Conservation (phyloP, 2,113 vertebrate genomes). For the Nothobranchius furzeri region DNA sequence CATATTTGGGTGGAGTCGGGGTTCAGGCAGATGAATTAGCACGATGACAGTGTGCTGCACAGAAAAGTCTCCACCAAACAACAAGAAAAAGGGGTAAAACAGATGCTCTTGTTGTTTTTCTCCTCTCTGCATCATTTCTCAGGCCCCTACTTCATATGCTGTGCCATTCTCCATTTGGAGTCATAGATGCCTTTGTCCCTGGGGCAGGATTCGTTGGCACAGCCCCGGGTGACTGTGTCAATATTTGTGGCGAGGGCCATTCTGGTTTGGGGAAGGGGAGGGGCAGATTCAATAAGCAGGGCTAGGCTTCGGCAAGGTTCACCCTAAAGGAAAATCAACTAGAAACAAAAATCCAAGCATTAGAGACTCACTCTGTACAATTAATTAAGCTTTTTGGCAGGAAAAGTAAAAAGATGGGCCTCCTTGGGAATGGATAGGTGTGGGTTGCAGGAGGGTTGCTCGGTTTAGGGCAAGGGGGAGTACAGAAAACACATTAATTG, state of each 20-base stretch:
- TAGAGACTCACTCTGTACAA: slow-evolving; percentile 40
- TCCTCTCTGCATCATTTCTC: slow-evolving; percentile 1
- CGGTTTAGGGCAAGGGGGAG: not conserved
- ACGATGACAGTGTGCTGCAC: no score
- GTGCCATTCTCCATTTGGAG: slow-evolving; percentile 62
- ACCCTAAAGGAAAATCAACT: slow-evolving; percentile 49
- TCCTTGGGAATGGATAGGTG: slow-evolving; percentile 51
- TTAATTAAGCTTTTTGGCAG: slow-evolving; percentile 73
- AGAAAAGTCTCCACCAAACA: no score
- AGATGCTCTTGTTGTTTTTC: not conserved
- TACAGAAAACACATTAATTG: slow-evolving; percentile 66
- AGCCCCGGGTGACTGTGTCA: slow-evolving; percentile 67
- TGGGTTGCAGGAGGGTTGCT: slow-evolving; percentile 12
- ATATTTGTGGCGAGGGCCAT: slow-evolving; percentile 66
- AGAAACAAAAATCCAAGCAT: slow-evolving; percentile 37
- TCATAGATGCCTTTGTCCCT: slow-evolving; percentile 66
- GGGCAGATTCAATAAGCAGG: slow-evolving; percentile 44
- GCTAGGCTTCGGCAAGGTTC: slow-evolving; percentile 32
- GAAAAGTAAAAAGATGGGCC: slow-evolving; percentile 45
- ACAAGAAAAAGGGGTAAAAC: no score
- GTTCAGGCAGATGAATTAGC: no score
- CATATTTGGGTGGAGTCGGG: no score
- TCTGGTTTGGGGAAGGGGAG: slow-evolving; percentile 46
- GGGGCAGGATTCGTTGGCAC: slow-evolving; percentile 57
- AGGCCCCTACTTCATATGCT: slow-evolving; percentile 39